phyloP scores from a whole-genome alignment of 2,797 vertebrate genomes.

The Sebastes alutus region DNA sequence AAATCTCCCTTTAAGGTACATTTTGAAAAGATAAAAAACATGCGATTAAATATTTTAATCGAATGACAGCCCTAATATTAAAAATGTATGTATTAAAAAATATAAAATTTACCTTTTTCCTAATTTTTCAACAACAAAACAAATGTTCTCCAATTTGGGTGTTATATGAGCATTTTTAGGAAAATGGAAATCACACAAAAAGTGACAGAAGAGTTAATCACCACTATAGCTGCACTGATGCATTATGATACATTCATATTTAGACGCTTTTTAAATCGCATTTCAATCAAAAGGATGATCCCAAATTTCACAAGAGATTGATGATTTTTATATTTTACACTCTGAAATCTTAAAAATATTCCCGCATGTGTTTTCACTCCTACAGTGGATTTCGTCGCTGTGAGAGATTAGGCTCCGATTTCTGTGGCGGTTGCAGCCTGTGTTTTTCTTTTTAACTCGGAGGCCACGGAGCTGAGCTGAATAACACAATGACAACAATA shows the following conservation, averaged over 20 bases:
- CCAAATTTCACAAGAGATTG: background rate
- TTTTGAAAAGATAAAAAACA: too few species aligned
- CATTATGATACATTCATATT: accelerated
- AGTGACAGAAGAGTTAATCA: background rate
- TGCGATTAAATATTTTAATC: too few species aligned
- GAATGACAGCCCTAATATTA: too few species aligned
- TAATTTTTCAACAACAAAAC: background rate
- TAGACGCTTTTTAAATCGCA: background rate
- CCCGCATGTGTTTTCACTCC: background rate
- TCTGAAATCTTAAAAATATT: background rate
- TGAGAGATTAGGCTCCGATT: constrained; percentile 37
- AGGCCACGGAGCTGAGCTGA: constrained; percentile 56
- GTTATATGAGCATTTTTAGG: background rate
- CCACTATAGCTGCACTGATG: background rate
- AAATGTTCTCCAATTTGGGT: too few species aligned
- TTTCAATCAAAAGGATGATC: background rate
- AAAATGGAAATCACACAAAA: background rate
- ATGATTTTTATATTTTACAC: background rate
- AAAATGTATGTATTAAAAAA: too few species aligned
- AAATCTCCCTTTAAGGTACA: too few species aligned
- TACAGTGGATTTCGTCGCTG: background rate
- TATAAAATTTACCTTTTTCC: background rate
- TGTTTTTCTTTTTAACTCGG: constrained; percentile 76
- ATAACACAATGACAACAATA: constrained; percentile 75
- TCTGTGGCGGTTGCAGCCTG: constrained; percentile 29